Base-by-base conservation (phyloP, 2,888 invertebrate genomes). In the Ectemnius continuus region DNA sequence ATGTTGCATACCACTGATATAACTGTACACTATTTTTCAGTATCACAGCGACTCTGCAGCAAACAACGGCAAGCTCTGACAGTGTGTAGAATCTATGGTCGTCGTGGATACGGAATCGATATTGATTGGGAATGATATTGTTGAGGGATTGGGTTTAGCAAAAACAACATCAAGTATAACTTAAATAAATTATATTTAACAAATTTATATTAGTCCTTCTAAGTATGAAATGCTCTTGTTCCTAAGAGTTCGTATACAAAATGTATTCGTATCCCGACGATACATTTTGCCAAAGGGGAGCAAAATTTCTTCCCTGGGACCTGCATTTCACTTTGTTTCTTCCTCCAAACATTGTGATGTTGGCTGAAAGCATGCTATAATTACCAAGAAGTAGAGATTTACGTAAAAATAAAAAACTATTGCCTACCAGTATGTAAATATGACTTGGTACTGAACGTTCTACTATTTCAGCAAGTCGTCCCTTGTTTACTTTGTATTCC, bases 401-500 rank as follows among this genome's bases (percentile, higher is more conserved):
- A 57, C 57, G 13, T 52, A 26, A 20, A 11, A 56, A 2, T 11
- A 23, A 16, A n/a, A 3, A 18, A 8, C 14, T 23, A 16, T 48
- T 77, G 81, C 89, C 91, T 90, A 94, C 94, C 94, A 94, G 93
- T 70, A 95, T 93, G 84, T 94, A 95, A 80, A 95, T 92, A 86
- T 94, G 93, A 73, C 93, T 92, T 26, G 94, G 94, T 74, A 95
- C 88, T 78, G 93, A 93, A 79, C 94, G 91, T 80, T 93, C 92
- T 61, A 94, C 89, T 23, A 94, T 91, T 80, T 92, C 92, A 77
- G 92, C 90, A 58, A 93, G 90, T 84, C 93, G 92, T 70, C 89
- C 91, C 84, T 91, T 92, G 77, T 89, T 89, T 67, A 93, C 78
- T 78, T 91, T 91, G 59, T 88, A 80, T 68, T 90, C 90, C 71